Evolutionary conservation across 1,140 invertebrate species (phyloP), one percentile per base, ranked within the genome.

Genomic region (Atopsyche davidsoni): DNA sequence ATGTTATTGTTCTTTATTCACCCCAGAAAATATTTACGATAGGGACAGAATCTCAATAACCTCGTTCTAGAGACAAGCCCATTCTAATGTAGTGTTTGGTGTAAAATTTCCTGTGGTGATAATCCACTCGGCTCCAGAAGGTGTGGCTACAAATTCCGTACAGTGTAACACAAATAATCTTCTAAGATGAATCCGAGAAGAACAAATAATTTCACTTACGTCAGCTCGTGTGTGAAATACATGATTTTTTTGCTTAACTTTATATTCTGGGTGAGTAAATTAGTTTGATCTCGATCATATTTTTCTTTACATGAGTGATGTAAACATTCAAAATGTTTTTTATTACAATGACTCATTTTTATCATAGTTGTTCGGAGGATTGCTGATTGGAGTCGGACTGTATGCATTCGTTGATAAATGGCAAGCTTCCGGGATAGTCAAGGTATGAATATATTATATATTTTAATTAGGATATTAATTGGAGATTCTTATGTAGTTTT

Each of bases 361-460:
- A 61, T 79, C 80, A 45, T 69, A 94, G 90, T 68, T 96, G 23
- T 82, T 92, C 64, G 92, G 92, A 46, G 87, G 87, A 35, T 66
- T 89, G n/a, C 67, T 95, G n/a, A 84, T 95, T 44, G 89, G 83
- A 23, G 82, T 94, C 48, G 92, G 92, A 17, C 70, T 90, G 0
- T 96, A 93, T 72, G 90, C 92, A 6, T 92, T 93, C 64, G 81
- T 91, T 51, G 89, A 95, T 62, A 94, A 94, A 77, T 90, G 88
- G 78, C 85, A 88, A 65, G 82, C 87, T 23, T 86, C 81, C 34
- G 87, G 87, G 57, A 82, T 84, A 49, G 79, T 87, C 25, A 81
- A 85, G 70, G 71, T 73, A 62, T 57, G 22, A 25, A 36, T 48
- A 11, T 3, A 34, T 51, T 2, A 51, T 2, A 13, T 34, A 34